Evolutionary conservation across 2,888 invertebrate species (phyloP), one percentile per base, ranked within the genome.

Genomic region (Myopa testacea): DNA sequence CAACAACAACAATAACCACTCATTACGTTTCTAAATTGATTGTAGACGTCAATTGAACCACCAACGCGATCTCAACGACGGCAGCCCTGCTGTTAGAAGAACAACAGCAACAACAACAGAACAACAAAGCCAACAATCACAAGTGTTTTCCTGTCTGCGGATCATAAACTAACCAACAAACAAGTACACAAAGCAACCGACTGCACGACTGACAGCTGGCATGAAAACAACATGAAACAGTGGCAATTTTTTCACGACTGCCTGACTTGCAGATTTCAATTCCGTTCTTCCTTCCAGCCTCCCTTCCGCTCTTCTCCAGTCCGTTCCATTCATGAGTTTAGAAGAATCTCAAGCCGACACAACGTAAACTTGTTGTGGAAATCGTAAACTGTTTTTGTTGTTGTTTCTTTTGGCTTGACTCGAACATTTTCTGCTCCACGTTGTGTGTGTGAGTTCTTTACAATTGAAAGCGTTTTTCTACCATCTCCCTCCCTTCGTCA

Each of bases 221-320:
- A 26, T n/a, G 10, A 8, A 62, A 10, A 26, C 10, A 26, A 26
- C 62, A 10, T 26, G 19, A 26, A 62, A 62, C 62, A n/a, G 62
- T 62, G n/a, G 62, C 62, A 62, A 6, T 62, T 26, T 62, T 62
- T n/a, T 62, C 16, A 26, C 8, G 62, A 62, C 7, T n/a, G 62
- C 14, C 62, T 62, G 62, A 62, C 62, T 62, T 62, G 26, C 62
- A 62, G 8, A 26, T 19, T 62, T 62, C 62, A 26, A 58, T 58
- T n/a, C 16, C 14, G 45, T 45, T 45, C 45, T 45, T 45, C 10
- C 10, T 45, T 10, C 45, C 10, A 8, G 6, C 45, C 10, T 45
- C 7, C 10, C 45, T 45, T 45, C 45, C 45, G 10, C 45, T 45
- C 10, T 45, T 45, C 45, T 1, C 3, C 45, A 45, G 6, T 45